Conservation (phyloP, 1,140 invertebrate genomes). For the Contarinia nasturtii region DNA sequence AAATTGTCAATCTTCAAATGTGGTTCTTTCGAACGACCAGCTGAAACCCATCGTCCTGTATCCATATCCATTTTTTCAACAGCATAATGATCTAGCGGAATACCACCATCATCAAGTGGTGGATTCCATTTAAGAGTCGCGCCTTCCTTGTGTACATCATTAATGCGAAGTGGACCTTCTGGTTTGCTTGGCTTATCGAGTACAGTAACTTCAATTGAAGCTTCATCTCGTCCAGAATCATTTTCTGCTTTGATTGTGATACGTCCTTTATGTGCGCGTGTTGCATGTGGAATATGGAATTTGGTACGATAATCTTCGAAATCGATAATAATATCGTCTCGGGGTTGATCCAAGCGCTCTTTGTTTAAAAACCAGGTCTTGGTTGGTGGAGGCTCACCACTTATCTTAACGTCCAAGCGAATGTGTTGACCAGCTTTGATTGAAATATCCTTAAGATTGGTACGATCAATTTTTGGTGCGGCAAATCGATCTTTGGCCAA, state of each 20-base stretch:
- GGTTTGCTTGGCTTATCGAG: conserved; percentile 77
- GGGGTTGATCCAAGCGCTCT: conserved; percentile 36
- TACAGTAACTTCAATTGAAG: conserved; percentile 70
- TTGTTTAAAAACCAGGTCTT: conserved; percentile 76
- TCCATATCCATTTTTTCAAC: conserved; percentile 82
- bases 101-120: conserved; percentile 78
- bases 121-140: conserved; percentile 88
- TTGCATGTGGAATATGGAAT: conserved; percentile 48
- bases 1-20: conserved; percentile 69
- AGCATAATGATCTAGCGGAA: conserved; percentile 76
- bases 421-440: conserved; percentile 74
- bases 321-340: conserved; percentile 58
- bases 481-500: conserved; percentile 71
- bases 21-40: conserved; percentile 57
- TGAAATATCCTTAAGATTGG: conserved; percentile 67
- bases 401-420: conserved; percentile 71
- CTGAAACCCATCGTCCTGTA: conserved; percentile 67
- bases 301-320: conserved; percentile 74
- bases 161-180: conserved; percentile 73
- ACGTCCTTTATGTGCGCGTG: conserved; percentile 65
- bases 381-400: conserved; percentile 70
- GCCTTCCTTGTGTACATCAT: conserved; percentile 83
- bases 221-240: conserved; percentile 76
- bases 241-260: conserved; percentile 82
- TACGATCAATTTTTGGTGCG: conserved; percentile 79